Base-by-base conservation (phyloP, 1,140 invertebrate genomes). In the Delia radicum region DNA sequence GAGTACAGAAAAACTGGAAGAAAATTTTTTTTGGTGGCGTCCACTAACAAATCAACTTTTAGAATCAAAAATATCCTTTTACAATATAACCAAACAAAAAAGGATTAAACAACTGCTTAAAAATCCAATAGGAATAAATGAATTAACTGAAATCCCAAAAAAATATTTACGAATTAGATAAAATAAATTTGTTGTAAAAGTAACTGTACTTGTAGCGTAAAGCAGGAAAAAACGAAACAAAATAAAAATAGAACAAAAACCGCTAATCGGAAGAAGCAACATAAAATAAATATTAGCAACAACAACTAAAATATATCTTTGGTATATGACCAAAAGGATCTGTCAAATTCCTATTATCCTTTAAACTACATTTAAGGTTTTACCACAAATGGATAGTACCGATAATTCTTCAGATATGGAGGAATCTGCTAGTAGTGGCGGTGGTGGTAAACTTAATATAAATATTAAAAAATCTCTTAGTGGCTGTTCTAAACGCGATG, bases 1-100 rank as follows among this genome's bases (percentile, higher is more conserved):
- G 31, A 69, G 65, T 69, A 69, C 29, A 69, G 65, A 69, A 69
- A 69, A 65, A 28, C 62, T 65, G 62, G 65, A 69, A 69, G 65
- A 33, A 29, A 69, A 69, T 33, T 69, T 69, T 69, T 29, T 69
- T 69, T 69, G 24, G 65, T 69, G 29, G 65, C 65, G 65, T 69
- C 65, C 65, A 69, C 48, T 69, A 33, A 69, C 29, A 33, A 69
- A n/a, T 33, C 29, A 69, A 69, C 29, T 8, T 55, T 18, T 33
- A 37, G 10, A 33, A 69, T 31, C 18, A 69, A 69, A 67, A 67
- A 31, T 31, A 31, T 67, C 63, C 63, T 67, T n/a, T n/a, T 67
- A 31, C 3, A 67, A 29, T 0, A 31, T 67, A 18, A 29, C 28
- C n/a, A 42, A 42, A 55, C 12, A 21, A 55, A 55, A 55, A 55